Base-by-base conservation (phyloP, 1,140 invertebrate genomes). In the Wiebesia pumilae region DNA sequence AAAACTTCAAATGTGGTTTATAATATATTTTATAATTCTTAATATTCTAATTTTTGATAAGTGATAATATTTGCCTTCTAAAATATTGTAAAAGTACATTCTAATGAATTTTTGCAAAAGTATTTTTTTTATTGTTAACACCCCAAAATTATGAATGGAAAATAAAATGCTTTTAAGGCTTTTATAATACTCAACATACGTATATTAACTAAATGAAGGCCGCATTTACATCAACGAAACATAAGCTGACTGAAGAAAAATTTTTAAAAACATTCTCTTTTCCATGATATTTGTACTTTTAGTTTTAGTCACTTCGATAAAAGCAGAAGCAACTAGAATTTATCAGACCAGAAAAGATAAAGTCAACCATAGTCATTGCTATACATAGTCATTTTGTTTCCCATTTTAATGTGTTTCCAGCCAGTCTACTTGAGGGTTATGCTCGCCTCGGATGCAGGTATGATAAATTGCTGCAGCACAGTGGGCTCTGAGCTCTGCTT, bases 401-500 rank as follows among this genome's bases (percentile, higher is more conserved):
- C 38, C 71, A 21, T 71, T 75, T 75, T 75, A 43, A 24, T 88
- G 89, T 90, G 91, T 84, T 96, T 96, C 80, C 95, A 98, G 97
- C 97, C 97, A 91, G 97, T 97, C 93, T 97, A 96, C 94, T 95
- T 97, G 91, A 95, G 95, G 91, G 94, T 96, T 92, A 94, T 95
- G 90, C 94, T 97, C 90, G 94, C 95, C 91, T 93, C 94, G 90
- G 95, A 96, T 90, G 95, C 96, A 97, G 97, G 97, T 97, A 97
- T 94, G 93, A 94, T 97, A 94, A 94, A 94, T 91, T 97, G 96
- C 93, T 94, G 93, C 92, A 92, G 94, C 91, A 89, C 92, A 89
- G 24, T 35, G 43, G 40, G 62, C 51, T 91, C 93, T 90, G 90
- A 93, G 87, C 90, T 94, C 91, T 94, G 94, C 94, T 94, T 95